Base-by-base conservation (phyloP, 2,797 vertebrate species). In the Ctenochaetus hawaiiensis region DNA sequence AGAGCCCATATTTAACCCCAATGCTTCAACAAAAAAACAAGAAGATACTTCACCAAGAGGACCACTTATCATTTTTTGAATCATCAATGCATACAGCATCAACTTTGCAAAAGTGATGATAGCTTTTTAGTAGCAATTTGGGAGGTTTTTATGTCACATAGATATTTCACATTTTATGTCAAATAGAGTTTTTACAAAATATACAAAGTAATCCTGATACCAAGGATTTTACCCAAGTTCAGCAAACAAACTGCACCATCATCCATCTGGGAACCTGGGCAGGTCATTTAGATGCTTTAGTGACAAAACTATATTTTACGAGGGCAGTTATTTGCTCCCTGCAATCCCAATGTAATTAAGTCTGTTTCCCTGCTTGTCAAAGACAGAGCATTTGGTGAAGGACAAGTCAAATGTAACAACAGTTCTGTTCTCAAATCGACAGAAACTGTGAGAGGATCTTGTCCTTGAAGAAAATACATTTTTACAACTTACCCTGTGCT, bases 401-500 rank as follows among this genome's bases (percentile, higher is more conserved):
- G 76, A 80, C 52, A 39, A 34, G 30, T 13, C 2, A 0, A 74
- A 62, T 59, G 63, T 26, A 13, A 72, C 20, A 71, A 62, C 54
- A 60, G 26, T 43, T 43, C 8, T 44, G 41, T 47, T 65, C 45
- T 71, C 9, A 56, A 75, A 82, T 48, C 10, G 16, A 20, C 48
- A 62, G 18, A 82, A 60, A 60, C 47, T 60, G 48, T 45, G 20
- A 72, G 51, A 60, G 37, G 22, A 54, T 48, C 17, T 51, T 58
- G 61, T 71, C 51, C 72, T 76, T 73, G 43, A 75, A 69, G 30
- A 51, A 57, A 83, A 67, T 22, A 39, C 0, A 11, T 59, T 81
- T 68, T 58, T 49, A 44, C 44, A 59, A 20, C 52, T 73, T 26
- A 67, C 5, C 51, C 37, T 65, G 26, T 44, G 61, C 67, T 83